Evolutionary conservation across 2,888 invertebrate species (phyloP).

Genomic region (Malacosoma neustria): DNA sequence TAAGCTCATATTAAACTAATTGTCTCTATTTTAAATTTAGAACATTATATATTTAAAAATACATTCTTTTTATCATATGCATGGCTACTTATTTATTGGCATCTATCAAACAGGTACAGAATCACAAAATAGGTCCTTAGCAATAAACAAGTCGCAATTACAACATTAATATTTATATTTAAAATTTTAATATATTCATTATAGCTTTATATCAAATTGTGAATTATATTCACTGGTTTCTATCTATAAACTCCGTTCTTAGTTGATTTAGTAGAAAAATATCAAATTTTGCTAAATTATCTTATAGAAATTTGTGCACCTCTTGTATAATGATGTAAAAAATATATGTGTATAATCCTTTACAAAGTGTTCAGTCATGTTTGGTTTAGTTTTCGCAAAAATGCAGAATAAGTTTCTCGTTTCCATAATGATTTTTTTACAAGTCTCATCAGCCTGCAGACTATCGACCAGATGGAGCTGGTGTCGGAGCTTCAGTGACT

Average conservation of each 20-base stretch:
- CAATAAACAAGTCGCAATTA: constrained; percentile 1
- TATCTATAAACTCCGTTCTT: constrained; percentile 1
- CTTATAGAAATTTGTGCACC: constrained; percentile 17
- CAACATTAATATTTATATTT: too few species aligned
- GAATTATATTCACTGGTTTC: not conserved
- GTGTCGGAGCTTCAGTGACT: constrained; percentile 23
- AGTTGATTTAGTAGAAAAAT: constrained; percentile 21
- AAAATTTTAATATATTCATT: not conserved
- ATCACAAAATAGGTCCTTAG: constrained; percentile 18
- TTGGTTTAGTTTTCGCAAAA: constrained; percentile 19
- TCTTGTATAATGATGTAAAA: constrained; percentile 22
- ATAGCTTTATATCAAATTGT: not conserved
- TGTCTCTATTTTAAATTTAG: too few species aligned
- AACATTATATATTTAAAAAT: too few species aligned
- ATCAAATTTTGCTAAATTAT: constrained; percentile 6
- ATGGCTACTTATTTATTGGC: too few species aligned
- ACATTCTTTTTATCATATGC: too few species aligned
- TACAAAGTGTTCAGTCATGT: constrained; percentile 29
- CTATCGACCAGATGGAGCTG: constrained; percentile 36
- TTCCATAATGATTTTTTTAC: constrained; percentile 18
- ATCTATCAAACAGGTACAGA: not conserved
- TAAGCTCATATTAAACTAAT: not conserved
- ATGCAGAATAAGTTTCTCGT: constrained; percentile 18
- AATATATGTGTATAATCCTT: constrained; percentile 18
- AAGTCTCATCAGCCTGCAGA: constrained; percentile 7